Evolutionary conservation across 2,888 invertebrate genomes (phyloP).

Genomic region (Pantelozetes paolii): DNA sequence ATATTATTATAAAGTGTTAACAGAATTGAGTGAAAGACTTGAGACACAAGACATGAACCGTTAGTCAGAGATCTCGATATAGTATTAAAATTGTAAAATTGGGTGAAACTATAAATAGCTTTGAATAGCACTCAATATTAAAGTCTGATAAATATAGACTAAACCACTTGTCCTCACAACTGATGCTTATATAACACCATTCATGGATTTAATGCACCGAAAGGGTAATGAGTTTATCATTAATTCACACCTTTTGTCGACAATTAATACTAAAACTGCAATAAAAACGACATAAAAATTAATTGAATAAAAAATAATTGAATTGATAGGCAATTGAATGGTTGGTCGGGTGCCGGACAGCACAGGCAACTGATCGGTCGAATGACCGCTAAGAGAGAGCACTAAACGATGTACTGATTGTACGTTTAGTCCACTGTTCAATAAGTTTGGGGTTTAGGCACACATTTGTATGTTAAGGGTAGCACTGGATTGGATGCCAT

Average conservation of each 20-base stretch:
- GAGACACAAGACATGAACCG: background rate
- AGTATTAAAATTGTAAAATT: slow-evolving; percentile 29
- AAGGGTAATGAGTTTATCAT: slow-evolving; percentile 13
- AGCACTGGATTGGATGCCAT: slow-evolving; percentile 18
- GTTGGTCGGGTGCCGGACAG: background rate
- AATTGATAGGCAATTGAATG: background rate
- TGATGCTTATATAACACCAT: background rate
- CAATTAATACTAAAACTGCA: too few species aligned
- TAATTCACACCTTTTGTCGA: background rate
- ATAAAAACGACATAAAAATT: background rate
- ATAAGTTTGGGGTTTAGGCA: background rate
- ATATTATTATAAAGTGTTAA: slow-evolving; percentile 3
- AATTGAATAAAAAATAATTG: too few species aligned
- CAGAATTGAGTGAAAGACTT: background rate
- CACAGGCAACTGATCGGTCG: background rate
- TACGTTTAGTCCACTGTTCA: too few species aligned
- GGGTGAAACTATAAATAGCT: slow-evolving; percentile 29
- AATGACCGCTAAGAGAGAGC: slow-evolving; percentile 27
- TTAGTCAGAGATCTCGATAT: background rate
- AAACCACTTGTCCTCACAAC: slow-evolving; percentile 28
- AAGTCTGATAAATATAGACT: slow-evolving; percentile 13
- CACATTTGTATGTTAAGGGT: background rate
- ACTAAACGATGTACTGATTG: slow-evolving; percentile 9
- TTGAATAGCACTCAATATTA: too few species aligned
- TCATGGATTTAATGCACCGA: background rate